These are phyloP conservation scores for Dryomyza anilis DNA, from an alignment of 2,888 invertebrate genomes.

Conservation along the genomic window DNA sequence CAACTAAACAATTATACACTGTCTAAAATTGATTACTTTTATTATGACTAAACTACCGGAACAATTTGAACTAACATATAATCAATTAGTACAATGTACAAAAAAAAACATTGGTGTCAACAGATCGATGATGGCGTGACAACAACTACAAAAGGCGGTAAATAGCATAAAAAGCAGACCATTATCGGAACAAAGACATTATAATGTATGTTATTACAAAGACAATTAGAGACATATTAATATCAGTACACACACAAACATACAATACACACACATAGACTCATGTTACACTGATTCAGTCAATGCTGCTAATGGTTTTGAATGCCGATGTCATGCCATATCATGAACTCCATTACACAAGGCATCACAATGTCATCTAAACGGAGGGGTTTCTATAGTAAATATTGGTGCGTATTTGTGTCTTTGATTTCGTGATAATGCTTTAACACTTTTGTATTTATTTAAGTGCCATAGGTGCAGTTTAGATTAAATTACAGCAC, in stretches of 20 bases:
- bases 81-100: no score
- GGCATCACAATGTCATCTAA: background rate
- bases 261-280: background rate
- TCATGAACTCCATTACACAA: background rate
- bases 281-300: background rate
- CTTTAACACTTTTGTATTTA: background rate
- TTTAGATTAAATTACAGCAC: no score
- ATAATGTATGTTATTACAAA: slow-evolving; percentile 17
- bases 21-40: no score
- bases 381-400: background rate
- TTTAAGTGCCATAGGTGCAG: no score
- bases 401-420: background rate
- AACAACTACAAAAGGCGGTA: slow-evolving; percentile 22
- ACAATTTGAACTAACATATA: no score
- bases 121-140: slow-evolving; percentile 39
- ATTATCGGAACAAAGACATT: slow-evolving; percentile 5
- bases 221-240: background rate
- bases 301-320: slow-evolving; percentile 7
- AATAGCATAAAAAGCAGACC: slow-evolving; percentile 19
- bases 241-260: background rate
- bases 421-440: background rate
- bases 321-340: background rate
- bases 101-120: no score
- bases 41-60: no score
- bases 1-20: no score